Conservation (phyloP, 23 tunicate genomes). For the Styela plicata region DNA sequence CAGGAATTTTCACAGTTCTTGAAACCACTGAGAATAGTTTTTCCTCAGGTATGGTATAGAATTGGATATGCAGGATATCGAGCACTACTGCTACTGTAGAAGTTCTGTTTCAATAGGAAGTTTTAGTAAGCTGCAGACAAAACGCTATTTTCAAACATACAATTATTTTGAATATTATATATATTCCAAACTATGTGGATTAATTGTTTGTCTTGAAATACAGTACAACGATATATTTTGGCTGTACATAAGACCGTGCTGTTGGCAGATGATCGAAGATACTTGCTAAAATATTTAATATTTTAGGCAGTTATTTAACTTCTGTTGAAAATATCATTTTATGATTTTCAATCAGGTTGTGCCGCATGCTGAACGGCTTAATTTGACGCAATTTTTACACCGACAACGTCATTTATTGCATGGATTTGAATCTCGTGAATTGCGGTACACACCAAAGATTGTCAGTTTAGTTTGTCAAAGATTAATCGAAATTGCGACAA, state of each 20-base stretch:
- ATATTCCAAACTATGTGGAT: too few relatives aligned
- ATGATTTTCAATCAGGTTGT: slow-evolving; percentile 15
- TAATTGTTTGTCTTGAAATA: too few relatives aligned
- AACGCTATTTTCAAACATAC: too few relatives aligned
- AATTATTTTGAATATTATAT: too few relatives aligned
- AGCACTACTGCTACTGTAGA: too few relatives aligned
- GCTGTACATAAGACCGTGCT: not conserved
- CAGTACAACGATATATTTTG: too few relatives aligned
- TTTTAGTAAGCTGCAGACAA: too few relatives aligned
- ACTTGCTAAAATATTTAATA: not conserved
- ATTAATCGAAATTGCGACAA: slow-evolving; percentile 38
- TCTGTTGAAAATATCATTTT: not conserved
- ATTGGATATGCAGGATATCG: too few relatives aligned
- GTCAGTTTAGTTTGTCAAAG: slow-evolving; percentile 56
- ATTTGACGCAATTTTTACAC: slow-evolving; percentile 69
- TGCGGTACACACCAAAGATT: slow-evolving; percentile 74
- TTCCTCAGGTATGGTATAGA: slow-evolving; percentile 97
- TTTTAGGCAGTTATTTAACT: not conserved
- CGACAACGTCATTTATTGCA: slow-evolving; percentile 80
- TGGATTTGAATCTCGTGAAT: slow-evolving; percentile 75
- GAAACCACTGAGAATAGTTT: slow-evolving; percentile 76
- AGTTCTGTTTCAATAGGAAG: too few relatives aligned
- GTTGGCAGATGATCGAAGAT: not conserved
- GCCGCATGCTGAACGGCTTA: slow-evolving; percentile 71
- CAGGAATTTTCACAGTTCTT: slow-evolving; percentile 77